These are phyloP conservation scores for Neogale vison DNA, from an alignment of 2,113 vertebrate genomes.

Conservation along the genomic window DNA sequence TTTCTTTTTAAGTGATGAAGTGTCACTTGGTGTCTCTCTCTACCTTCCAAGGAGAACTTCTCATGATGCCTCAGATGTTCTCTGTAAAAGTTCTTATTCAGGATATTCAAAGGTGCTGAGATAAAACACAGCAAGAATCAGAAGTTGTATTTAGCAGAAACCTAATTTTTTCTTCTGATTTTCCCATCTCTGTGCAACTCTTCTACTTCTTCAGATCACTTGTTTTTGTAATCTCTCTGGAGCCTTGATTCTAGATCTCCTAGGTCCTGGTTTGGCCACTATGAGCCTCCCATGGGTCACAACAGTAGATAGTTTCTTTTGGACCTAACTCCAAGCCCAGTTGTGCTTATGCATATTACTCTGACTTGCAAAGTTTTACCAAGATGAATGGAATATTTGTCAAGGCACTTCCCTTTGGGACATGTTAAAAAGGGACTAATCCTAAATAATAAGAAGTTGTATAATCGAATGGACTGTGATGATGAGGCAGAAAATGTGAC, in stretches of 20 bases:
- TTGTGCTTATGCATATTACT: constrained; percentile 61
- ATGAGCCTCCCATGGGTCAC: constrained; percentile 67
- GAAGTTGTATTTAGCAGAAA: background rate
- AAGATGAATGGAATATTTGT: constrained; percentile 66
- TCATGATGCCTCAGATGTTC: background rate
- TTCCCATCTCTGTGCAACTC: background rate
- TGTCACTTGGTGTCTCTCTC: background rate
- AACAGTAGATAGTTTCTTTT: constrained; percentile 76
- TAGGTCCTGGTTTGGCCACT: constrained; percentile 46
- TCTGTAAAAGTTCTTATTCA: background rate
- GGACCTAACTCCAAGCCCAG: constrained; percentile 58
- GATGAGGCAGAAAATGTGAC: constrained; percentile 66
- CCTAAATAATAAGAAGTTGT: constrained; percentile 56
- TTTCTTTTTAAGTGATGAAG: background rate
- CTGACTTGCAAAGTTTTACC: constrained; percentile 62
- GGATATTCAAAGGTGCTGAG: background rate
- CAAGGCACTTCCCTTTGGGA: constrained; percentile 55
- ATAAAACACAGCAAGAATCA: constrained; percentile 27
- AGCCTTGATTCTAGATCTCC: background rate
- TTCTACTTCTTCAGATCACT: background rate
- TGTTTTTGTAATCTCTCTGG: constrained; percentile 29
- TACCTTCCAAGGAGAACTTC: background rate
- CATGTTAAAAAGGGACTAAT: constrained; percentile 23
- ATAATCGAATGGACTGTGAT: constrained; percentile 64
- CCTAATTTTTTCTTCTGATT: background rate